These are phyloP conservation scores for Periophthalmus modestus DNA, from an alignment of 2,113 vertebrate species.

Conservation along the genomic window DNA sequence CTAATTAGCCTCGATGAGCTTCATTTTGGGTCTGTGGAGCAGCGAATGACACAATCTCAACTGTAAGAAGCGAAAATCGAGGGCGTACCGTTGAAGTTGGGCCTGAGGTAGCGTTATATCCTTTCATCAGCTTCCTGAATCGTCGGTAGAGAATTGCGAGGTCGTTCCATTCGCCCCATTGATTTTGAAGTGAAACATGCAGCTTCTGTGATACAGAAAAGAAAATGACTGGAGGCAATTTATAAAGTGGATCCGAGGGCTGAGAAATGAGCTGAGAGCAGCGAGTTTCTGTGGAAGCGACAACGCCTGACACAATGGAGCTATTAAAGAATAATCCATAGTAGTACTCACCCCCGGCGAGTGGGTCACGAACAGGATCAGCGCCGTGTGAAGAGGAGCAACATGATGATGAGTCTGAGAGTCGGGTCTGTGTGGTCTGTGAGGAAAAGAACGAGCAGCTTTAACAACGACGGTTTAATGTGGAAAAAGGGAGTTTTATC, in stretches of 20 bases:
- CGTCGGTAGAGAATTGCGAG: conserved; percentile 82
- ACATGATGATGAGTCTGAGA: too few relatives aligned
- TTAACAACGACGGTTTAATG: neutral
- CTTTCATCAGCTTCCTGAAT: conserved; percentile 89
- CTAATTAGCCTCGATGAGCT: too few relatives aligned
- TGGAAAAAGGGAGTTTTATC: neutral
- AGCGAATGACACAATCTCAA: neutral
- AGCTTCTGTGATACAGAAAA: conserved; percentile 58
- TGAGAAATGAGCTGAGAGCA: neutral
- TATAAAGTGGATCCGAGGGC: neutral
- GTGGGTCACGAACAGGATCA: conserved; percentile 50
- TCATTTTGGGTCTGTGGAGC: too few relatives aligned
- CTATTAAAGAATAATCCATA: neutral
- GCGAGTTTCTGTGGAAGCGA: neutral
- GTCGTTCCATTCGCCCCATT: conserved; percentile 64
- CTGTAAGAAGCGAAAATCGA: neutral
- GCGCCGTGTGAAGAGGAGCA: conserved; percentile 39
- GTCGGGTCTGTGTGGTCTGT: too few relatives aligned
- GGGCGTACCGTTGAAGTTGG: conserved; percentile 86
- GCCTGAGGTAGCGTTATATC: conserved; percentile 92
- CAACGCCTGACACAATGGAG: neutral
- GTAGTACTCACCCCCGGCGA: conserved; percentile 58
- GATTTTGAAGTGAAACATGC: conserved; percentile 52
- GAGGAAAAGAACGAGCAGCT: neutral
- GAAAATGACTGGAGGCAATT: neutral